These are phyloP conservation scores for Vicugna pacos DNA, from an alignment of 2,113 vertebrate species.

Conservation along the genomic window DNA sequence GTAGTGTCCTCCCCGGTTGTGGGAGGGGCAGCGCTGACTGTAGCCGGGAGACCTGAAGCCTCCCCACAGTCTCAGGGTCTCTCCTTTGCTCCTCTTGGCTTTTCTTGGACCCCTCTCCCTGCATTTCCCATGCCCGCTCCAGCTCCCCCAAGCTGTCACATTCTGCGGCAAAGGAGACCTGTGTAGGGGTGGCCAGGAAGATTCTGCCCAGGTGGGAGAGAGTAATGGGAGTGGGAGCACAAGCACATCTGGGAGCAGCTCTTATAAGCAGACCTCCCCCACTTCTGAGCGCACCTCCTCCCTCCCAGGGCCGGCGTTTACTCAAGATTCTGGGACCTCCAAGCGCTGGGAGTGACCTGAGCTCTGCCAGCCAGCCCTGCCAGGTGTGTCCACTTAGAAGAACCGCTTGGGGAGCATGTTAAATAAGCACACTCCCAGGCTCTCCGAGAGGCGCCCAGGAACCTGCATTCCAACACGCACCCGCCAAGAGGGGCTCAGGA, in stretches of 20 bases:
- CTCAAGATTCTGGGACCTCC: neutral
- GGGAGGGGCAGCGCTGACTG: neutral
- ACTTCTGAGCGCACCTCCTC: rapidly evolving
- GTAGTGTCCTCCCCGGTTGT: neutral
- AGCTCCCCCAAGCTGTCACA: neutral
- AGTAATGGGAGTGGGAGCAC: neutral
- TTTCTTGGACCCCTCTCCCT: neutral
- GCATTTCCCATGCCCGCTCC: neutral
- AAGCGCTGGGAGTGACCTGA: neutral
- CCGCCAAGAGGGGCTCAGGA: neutral
- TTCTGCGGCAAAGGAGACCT: neutral
- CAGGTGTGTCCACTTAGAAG: neutral
- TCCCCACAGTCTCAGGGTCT: neutral
- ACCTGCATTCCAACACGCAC: neutral
- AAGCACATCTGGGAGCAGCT: neutral
- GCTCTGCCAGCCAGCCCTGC: neutral
- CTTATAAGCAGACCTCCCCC: neutral
- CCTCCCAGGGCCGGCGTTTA: neutral
- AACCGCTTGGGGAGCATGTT: neutral
- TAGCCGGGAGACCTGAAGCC: neutral
- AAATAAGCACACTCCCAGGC: neutral
- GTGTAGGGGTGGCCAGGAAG: neutral
- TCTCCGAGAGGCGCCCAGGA: neutral
- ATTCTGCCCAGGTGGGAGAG: neutral
- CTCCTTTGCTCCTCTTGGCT: neutral